Base-by-base conservation (phyloP, 2,797 vertebrate species). In the Characodon lateralis region DNA sequence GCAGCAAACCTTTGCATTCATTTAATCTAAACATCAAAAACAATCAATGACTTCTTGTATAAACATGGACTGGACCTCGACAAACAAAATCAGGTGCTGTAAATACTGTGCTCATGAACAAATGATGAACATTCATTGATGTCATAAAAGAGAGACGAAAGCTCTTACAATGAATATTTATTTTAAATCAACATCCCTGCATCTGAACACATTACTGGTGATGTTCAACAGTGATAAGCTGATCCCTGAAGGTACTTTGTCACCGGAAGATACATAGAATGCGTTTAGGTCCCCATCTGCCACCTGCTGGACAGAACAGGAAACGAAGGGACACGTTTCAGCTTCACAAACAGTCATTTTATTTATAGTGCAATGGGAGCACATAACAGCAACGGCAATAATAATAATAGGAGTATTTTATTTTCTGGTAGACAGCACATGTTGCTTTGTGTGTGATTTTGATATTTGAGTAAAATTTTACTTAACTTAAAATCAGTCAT, bases 291-390 rank as follows among this genome's bases (percentile, higher is more conserved):
- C 70, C 56, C 43, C 72, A 75, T 1, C 5, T 58, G 87, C 86
- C 90, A 55, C 73, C 92, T 87, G 20, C 56, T 83, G 92, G 91
- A 74, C 81, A 77, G 13, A 22, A 48, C 0, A 2, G 24, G 0
- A 76, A 78, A 2, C 22, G n/a, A 78, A 87, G n/a, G 61, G 48
- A 16, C 46, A 39, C 3, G 3, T 66, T 59, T 73, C 22, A 56
- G 14, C 14, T 24, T 48, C 20, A 43, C 2, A n/a, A 24, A 5
- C 35, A 41, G 18, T 43, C 4, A 2, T 55, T 72, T 53, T 51
- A 24, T 16, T 41, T 71, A 3, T 13, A 46, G 16, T 26, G 20
- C 35, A 41, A 12, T 5, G 14, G 1, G 48, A 43, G 39, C 70
- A 56, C 51, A 46, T 43, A 43, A 43, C 3, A 69, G 12, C 10